phyloP scores from a whole-genome alignment of 2,797 vertebrate species.

The Menidia menidia region DNA sequence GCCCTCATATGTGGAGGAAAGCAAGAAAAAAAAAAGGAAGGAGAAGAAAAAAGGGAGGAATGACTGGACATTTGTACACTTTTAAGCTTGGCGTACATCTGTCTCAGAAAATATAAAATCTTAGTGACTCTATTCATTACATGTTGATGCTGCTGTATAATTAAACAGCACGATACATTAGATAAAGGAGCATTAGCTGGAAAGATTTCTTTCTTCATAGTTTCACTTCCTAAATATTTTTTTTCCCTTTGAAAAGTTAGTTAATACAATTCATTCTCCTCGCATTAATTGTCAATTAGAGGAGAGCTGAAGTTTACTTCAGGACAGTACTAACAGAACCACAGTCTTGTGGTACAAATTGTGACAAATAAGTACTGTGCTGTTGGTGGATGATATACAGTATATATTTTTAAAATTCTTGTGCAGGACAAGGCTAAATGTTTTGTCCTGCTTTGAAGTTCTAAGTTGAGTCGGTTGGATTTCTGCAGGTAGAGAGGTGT shows the following conservation, averaged over 20 bases:
- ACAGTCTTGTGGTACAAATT: not conserved
- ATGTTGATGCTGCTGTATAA: not conserved
- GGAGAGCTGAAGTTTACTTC: not conserved
- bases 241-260: not conserved
- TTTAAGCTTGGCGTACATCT: constrained; percentile 15
- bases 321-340: not conserved
- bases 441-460: not conserved
- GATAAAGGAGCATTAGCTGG: not conserved
- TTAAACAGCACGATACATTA: not conserved
- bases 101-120: constrained; percentile 16
- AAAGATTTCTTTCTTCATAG: not conserved
- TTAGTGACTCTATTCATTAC: constrained; percentile 17
- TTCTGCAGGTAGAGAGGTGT: not conserved
- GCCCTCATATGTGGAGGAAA: constrained; percentile 64
- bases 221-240: not conserved
- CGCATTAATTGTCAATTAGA: not conserved
- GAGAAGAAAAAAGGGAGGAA: constrained; percentile 34
- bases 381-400: not conserved
- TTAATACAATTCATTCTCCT: not conserved
- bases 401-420: not conserved
- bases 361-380: not conserved
- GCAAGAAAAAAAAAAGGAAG: constrained; percentile 36
- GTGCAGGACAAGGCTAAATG: not conserved
- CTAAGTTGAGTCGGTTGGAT: not conserved
- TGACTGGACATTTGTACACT: constrained; percentile 53